Percentiles rank a stretch among this genome's conserved stretches.
These are phyloP conservation scores for Diplolepis rosae DNA, from an alignment of 2,888 invertebrate species.

Conservation along the genomic window DNA sequence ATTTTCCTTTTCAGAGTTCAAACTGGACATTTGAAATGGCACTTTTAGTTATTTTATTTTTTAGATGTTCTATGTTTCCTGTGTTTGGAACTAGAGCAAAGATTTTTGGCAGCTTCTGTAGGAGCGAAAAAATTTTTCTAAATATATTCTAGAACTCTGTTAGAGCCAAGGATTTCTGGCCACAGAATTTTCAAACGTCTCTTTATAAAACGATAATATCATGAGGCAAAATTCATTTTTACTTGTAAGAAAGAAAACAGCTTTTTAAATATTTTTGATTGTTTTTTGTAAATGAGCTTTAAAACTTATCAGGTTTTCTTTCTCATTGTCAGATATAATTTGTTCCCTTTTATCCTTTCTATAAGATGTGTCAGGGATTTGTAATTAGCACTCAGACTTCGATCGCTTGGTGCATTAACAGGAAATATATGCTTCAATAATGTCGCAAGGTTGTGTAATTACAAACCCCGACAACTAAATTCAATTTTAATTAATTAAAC, in stretches of 20 bases:
- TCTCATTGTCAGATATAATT: no score
- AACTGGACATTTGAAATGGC: no score
- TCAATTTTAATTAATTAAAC: no score
- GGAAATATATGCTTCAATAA: background rate
- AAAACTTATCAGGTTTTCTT: no score
- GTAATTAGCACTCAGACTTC: background rate
- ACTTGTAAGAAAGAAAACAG: background rate
- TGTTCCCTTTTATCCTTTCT: no score
- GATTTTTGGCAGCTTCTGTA: slow-evolving; percentile 13
- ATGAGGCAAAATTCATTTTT: background rate
- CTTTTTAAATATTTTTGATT: background rate
- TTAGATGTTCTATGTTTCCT: background rate
- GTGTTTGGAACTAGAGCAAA: slow-evolving; percentile 2
- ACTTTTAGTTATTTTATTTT: background rate
- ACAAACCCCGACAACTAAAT: no score
- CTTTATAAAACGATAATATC: no score
- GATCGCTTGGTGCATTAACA: background rate
- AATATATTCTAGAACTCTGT: slow-evolving; percentile 20
- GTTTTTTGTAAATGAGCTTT: background rate
- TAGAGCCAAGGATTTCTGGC: background rate
- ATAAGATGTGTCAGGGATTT: background rate
- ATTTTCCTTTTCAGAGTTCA: no score
- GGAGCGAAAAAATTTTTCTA: slow-evolving; percentile 16
- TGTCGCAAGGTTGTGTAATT: background rate
- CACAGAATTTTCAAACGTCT: background rate